Evolutionary conservation across 2,888 invertebrate species (phyloP), one percentile per base, ranked within the genome.

Genomic region (Strigamia crassipes): DNA sequence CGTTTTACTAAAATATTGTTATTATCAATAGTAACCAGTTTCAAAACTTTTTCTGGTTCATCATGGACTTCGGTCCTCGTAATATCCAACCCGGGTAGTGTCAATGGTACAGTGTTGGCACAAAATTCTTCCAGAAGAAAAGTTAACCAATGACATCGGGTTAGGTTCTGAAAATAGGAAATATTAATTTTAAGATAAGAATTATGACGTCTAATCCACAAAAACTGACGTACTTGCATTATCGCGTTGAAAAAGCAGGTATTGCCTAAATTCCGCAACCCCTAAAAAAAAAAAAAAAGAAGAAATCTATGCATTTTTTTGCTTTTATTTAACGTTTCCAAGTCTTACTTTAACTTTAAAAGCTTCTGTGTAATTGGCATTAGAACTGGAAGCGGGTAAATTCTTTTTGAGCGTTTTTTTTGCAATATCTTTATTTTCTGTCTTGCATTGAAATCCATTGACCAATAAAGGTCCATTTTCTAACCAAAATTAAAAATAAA

Each of bases 241-340:
- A 97, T 96, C 34, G 97, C 95, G 90, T 98, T 98, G 88, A 98
- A 96, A 89, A 97, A 98, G 87, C 98, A 98, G 0, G 98, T 98
- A 87, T 98, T 98, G 79, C 98, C 97, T 86, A 97, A 90, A 89
- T 98, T 98, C 80, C 91, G 91, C 66, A 98, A 89, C 0, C 98
- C 98, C 89, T 95, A 89, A 0, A 92, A 84, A n/a, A n/a, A n/a
- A n/a, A 83, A 82, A 38, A 83, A 38, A 66, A 66, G 1, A 2
- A 13, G 1, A 66, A 3, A 27, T 27, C 1, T 27, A 10, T 1
- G 6, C 3, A 0, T 42, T 3, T 42, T 42, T 12, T 5, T 42
- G 9, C 15, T 46, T 46, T 46, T 12, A 46, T 6, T n/a, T 46
- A 12, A 46, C 1, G 1, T 15, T 46, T 15, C 1, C 13, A 46